phyloP scores from a whole-genome alignment of 2,113 vertebrate genomes.

The Dryoscopus gambensis region DNA sequence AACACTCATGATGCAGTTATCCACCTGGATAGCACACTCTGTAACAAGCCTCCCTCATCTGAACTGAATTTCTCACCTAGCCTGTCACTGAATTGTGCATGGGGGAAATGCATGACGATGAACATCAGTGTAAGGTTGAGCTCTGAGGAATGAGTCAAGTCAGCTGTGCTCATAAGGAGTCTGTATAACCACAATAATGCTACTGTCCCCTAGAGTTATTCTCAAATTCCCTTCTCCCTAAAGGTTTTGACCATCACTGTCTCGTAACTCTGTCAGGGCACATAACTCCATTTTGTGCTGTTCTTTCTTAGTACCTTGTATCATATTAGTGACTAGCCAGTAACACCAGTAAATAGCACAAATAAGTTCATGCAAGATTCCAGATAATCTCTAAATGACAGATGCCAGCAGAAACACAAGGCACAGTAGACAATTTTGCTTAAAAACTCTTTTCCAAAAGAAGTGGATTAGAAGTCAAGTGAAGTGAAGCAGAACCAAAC shows the following conservation, averaged over 20 bases:
- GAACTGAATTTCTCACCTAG: not conserved
- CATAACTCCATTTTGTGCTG: not conserved
- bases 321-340: not conserved
- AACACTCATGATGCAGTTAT: not conserved
- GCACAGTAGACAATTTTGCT: not conserved
- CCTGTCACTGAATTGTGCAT: not conserved
- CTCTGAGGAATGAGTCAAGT: not conserved
- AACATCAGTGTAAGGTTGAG: not conserved
- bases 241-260: not conserved
- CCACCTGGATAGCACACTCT: not conserved
- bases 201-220: not conserved
- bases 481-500: not conserved
- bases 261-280: not conserved
- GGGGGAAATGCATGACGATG: not conserved
- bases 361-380: not conserved
- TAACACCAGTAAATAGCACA: not conserved
- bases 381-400: not conserved
- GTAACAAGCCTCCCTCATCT: not conserved
- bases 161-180: not conserved
- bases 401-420: not conserved
- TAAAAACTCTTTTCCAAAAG: not conserved
- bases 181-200: not conserved
- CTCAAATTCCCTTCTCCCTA: not conserved
- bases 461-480: not conserved
- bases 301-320: not conserved